phyloP scores from a whole-genome alignment of 92 coral and sea anemone species.

The Heteractis magnifica region DNA sequence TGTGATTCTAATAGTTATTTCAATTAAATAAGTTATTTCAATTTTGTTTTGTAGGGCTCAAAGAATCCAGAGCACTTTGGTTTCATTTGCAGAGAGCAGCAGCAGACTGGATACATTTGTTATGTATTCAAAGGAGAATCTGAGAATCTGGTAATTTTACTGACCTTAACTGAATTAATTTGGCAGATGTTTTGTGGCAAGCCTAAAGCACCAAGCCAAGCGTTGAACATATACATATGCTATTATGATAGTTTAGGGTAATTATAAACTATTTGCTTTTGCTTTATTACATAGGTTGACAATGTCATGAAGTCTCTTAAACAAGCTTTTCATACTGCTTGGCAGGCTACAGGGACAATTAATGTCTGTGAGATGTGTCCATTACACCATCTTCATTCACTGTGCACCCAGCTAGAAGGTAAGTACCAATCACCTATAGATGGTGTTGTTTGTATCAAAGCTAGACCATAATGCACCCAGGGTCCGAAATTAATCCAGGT shows the following conservation, averaged over 20 bases:
- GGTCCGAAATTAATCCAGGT: too few relatives aligned
- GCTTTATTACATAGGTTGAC: slow-evolving; percentile 63
- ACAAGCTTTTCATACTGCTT: slow-evolving; percentile 88
- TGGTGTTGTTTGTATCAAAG: too few relatives aligned
- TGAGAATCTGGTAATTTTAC: slow-evolving; percentile 67
- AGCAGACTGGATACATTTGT: slow-evolving; percentile 67
- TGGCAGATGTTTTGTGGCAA: too few relatives aligned
- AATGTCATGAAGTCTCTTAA: slow-evolving; percentile 91
- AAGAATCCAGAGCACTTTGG: slow-evolving; percentile 94
- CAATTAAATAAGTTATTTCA: neutral
- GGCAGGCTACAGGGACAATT: slow-evolving; percentile 91
- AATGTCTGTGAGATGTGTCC: slow-evolving; percentile 95
- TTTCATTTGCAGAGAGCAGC: slow-evolving; percentile 86
- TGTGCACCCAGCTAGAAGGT: slow-evolving; percentile 89
- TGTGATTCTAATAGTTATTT: neutral
- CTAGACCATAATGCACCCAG: neutral
- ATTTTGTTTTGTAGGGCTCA: slow-evolving; percentile 66
- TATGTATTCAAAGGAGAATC: slow-evolving; percentile 91
- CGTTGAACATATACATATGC: too few relatives aligned
- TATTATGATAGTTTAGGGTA: neutral
- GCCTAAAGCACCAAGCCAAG: too few relatives aligned
- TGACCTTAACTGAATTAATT: neutral
- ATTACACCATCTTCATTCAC: slow-evolving; percentile 79
- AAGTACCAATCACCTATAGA: neutral
- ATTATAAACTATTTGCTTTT: neutral